Evolutionary conservation across 2,888 invertebrate genomes (phyloP).

Genomic region (Leptodirus hochenwartii): DNA sequence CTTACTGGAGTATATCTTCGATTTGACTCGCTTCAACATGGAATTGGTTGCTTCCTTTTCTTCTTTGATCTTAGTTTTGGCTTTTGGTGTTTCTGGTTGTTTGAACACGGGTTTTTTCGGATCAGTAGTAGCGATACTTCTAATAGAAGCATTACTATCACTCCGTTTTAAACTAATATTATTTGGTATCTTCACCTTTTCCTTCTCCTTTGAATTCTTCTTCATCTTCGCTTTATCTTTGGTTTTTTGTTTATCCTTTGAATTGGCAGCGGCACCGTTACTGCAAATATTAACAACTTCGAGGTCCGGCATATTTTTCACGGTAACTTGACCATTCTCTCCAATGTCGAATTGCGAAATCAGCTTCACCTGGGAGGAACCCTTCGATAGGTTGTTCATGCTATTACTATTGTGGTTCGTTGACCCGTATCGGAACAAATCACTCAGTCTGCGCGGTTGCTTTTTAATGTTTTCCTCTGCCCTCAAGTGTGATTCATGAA

Average conservation of each 20-base stretch:
- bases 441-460: constrained; percentile 23
- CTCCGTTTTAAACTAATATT: too few relatives aligned
- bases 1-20: constrained; percentile 25
- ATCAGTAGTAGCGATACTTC: too few relatives aligned
- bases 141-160: too few relatives aligned
- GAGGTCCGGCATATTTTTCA: too few relatives aligned
- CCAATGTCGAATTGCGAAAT: constrained; percentile 13
- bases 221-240: too few relatives aligned
- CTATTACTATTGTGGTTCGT: background rate
- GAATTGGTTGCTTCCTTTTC: constrained; percentile 11
- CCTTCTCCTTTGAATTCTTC: too few relatives aligned
- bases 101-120: too few relatives aligned
- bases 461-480: constrained; percentile 11
- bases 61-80: constrained; percentile 8
- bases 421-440: constrained; percentile 20
- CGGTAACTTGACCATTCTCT: constrained; percentile 14
- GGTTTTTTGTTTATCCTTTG: too few relatives aligned
- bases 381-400: background rate
- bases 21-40: constrained; percentile 23
- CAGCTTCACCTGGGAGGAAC: constrained; percentile 13
- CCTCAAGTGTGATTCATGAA: too few relatives aligned
- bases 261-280: too few relatives aligned
- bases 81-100: background rate
- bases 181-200: too few relatives aligned
- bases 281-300: too few relatives aligned